Evolutionary conservation across 2,888 invertebrate species (phyloP).

Genomic region (Sicus ferrugineus): DNA sequence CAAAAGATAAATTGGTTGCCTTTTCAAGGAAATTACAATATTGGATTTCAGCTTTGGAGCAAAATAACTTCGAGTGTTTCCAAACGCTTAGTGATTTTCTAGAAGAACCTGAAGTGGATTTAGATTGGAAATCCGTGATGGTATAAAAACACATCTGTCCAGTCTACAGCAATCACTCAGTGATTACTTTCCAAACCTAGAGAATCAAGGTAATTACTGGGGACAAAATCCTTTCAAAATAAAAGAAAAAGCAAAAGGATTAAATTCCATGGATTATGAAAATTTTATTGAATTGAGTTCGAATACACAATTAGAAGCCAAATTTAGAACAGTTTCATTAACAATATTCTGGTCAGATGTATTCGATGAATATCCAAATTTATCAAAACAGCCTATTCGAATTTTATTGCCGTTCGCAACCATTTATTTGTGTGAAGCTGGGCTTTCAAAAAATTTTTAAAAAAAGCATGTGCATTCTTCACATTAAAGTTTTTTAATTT

Average conservation of each 20-base stretch:
- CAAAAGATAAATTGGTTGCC: constrained; percentile 12
- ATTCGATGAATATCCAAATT: constrained; percentile 5
- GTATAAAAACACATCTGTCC: neutral
- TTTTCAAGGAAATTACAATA: constrained; percentile 9
- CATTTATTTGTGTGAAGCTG: constrained; percentile 19
- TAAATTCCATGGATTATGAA: neutral
- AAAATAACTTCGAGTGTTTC: constrained; percentile 7
- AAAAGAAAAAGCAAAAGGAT: constrained; percentile 8
- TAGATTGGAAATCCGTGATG: constrained; percentile 8
- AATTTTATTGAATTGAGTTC: constrained; percentile 1
- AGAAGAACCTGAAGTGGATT: neutral
- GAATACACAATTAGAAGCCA: constrained; percentile 4
- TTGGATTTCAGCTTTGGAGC: constrained; percentile 11
- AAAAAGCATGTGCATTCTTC: constrained; percentile 2
- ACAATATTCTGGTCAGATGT: neutral
- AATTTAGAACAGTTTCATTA: neutral
- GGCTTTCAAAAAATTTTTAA: constrained; percentile 5
- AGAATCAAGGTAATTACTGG: neutral
- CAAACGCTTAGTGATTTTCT: constrained; percentile 9
- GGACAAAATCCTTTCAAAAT: constrained; percentile 12
- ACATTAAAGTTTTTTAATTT: neutral
- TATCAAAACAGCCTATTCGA: constrained; percentile 5
- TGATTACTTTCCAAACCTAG: constrained; percentile 6
- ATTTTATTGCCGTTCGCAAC: constrained; percentile 5
- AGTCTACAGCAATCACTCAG: constrained; percentile 1